Conservation (phyloP, 2,888 invertebrate species). For the Melinaea menophilus region DNA sequence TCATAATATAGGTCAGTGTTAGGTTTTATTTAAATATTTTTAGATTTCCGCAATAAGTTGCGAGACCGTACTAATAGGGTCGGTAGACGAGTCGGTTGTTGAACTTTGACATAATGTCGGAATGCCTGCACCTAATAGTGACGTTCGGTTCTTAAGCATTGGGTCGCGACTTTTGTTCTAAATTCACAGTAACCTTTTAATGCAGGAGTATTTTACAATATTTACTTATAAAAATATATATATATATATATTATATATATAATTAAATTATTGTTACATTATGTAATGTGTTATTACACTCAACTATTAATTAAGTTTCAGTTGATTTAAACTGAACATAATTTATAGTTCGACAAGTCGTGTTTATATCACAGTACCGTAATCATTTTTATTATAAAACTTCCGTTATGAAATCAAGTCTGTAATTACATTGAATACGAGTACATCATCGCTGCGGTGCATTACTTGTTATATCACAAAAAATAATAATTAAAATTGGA, state of each 20-base stretch:
- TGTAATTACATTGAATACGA: constrained; percentile 19
- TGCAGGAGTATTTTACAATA: neutral
- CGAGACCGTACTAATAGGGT: constrained; percentile 59
- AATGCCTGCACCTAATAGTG: constrained; percentile 53
- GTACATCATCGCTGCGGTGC: constrained; percentile 18
- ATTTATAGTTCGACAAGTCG: neutral
- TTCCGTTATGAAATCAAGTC: constrained; percentile 19
- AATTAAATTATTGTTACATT: too few relatives aligned
- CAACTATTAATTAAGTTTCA: too few relatives aligned
- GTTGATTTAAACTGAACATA: too few relatives aligned
- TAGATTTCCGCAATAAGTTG: constrained; percentile 54
- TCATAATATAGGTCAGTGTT: constrained; percentile 27
- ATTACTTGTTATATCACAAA: constrained; percentile 18
- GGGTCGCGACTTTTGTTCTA: constrained; percentile 19
- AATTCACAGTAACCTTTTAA: constrained; percentile 7
- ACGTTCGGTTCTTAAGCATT: constrained; percentile 19
- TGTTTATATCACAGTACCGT: constrained; percentile 21
- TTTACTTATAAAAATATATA: neutral
- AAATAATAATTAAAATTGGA: constrained; percentile 10
- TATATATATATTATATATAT: too few relatives aligned
- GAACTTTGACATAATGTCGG: constrained; percentile 67
- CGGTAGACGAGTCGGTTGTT: constrained; percentile 50
- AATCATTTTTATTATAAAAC: constrained; percentile 27
- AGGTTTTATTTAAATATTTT: constrained; percentile 31
- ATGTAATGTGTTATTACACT: too few relatives aligned